These are phyloP conservation scores for Labia minor DNA, from an alignment of 2,888 invertebrate genomes.

Conservation along the genomic window DNA sequence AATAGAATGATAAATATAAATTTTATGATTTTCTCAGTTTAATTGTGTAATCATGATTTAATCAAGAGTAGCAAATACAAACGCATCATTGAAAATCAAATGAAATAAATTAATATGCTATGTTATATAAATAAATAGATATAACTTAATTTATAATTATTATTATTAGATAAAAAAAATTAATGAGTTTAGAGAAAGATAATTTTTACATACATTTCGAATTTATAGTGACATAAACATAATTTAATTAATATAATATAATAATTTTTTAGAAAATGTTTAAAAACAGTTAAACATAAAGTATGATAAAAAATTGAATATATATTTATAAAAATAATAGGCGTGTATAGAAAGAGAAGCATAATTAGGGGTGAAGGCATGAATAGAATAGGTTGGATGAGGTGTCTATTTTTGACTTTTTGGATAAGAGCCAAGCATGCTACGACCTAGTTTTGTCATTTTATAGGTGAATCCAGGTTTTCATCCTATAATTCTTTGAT, in stretches of 20 bases:
- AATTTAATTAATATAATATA: background rate
- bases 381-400: background rate
- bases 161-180: too few relatives aligned
- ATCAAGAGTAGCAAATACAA: background rate
- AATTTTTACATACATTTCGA: too few relatives aligned
- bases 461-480: background rate
- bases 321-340: background rate
- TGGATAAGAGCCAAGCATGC: slow-evolving; percentile 1
- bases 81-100: background rate
- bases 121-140: background rate
- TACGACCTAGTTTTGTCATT: background rate
- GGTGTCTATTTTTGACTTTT: background rate
- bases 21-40: background rate
- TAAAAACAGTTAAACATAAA: background rate
- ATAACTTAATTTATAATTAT: too few relatives aligned
- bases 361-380: background rate
- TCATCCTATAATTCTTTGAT: background rate
- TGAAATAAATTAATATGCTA: background rate
- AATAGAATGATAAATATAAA: background rate
- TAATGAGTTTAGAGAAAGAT: too few relatives aligned
- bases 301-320: background rate
- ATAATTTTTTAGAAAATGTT: too few relatives aligned
- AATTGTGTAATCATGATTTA: background rate
- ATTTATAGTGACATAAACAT: background rate
- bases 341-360: background rate